These are phyloP conservation scores for Cheirogaleus medius DNA, from an alignment of 2,113 vertebrate species.

Conservation along the genomic window DNA sequence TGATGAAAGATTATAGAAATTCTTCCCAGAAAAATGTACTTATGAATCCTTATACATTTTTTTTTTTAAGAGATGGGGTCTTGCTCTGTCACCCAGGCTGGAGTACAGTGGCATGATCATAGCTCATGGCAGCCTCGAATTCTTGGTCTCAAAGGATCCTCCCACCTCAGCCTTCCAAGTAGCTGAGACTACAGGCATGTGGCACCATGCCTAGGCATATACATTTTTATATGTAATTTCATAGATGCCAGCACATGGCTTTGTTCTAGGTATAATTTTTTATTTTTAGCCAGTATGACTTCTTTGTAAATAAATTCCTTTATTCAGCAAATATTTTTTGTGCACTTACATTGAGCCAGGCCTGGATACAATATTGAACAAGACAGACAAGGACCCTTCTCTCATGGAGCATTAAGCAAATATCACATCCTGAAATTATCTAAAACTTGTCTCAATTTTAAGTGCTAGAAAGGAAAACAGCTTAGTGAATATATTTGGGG, in stretches of 20 bases:
- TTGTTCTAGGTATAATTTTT: background rate
- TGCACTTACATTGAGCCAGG: background rate
- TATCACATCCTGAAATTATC: background rate
- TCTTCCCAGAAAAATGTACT: background rate
- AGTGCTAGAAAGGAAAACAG: background rate
- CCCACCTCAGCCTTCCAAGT: no score
- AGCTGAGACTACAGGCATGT: no score
- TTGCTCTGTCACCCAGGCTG: no score
- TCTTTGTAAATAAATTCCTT: constrained; percentile 34
- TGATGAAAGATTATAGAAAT: background rate
- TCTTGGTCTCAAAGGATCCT: no score
- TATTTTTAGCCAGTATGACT: background rate
- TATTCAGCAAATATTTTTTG: background rate
- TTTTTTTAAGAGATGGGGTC: no score
- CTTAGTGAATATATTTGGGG: background rate
- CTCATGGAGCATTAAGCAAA: background rate
- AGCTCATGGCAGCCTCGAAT: no score
- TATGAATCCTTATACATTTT: background rate
- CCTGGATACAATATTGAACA: background rate
- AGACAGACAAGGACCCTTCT: background rate
- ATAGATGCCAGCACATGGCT: background rate
- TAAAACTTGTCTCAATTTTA: constrained; percentile 2
- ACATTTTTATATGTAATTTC: background rate
- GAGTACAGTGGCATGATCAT: no score
- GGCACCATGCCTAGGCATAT: background rate